phyloP scores from a whole-genome alignment of 2,113 vertebrate genomes.

The Gymnocephalus cernua region DNA sequence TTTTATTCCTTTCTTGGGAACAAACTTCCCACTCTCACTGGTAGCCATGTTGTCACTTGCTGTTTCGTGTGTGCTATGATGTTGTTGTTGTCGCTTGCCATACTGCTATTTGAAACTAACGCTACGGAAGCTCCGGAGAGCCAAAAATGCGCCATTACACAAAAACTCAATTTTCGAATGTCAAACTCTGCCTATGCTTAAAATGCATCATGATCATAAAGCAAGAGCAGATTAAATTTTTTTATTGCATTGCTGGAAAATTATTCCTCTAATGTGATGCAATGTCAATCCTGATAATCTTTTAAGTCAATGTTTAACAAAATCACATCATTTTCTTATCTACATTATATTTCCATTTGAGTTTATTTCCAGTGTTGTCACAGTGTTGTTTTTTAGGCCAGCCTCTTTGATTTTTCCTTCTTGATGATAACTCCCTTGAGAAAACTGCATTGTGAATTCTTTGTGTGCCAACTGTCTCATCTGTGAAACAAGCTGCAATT shows the following conservation, averaged over 20 bases:
- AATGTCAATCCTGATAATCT: slow-evolving; percentile 9
- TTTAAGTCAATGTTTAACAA: slow-evolving; percentile 2
- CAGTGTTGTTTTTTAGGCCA: not conserved
- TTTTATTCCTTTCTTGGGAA: too few species aligned
- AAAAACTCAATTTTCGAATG: too few species aligned
- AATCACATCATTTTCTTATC: slow-evolving; percentile 16
- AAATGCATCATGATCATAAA: not conserved
- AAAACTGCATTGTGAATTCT: slow-evolving; percentile 11
- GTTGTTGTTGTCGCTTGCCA: too few species aligned
- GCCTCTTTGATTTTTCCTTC: not conserved
- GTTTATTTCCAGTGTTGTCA: slow-evolving; percentile 6
- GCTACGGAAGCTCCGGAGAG: too few species aligned
- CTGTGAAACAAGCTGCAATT: slow-evolving; percentile 38
- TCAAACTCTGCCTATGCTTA: too few species aligned
- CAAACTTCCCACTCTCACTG: too few species aligned
- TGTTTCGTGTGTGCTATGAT: too few species aligned
- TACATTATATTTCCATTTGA: slow-evolving; percentile 21
- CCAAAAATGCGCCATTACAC: too few species aligned
- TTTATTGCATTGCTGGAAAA: not conserved
- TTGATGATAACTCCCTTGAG: slow-evolving; percentile 23
- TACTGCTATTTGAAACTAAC: too few species aligned
- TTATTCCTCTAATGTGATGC: not conserved
- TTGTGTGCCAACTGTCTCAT: slow-evolving; percentile 22
- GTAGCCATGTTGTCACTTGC: too few species aligned
- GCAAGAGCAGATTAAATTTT: not conserved